Evolutionary conservation across 2,113 vertebrate species (phyloP), one percentile per base, ranked within the genome.

Genomic region (Antechinus stuartii): DNA sequence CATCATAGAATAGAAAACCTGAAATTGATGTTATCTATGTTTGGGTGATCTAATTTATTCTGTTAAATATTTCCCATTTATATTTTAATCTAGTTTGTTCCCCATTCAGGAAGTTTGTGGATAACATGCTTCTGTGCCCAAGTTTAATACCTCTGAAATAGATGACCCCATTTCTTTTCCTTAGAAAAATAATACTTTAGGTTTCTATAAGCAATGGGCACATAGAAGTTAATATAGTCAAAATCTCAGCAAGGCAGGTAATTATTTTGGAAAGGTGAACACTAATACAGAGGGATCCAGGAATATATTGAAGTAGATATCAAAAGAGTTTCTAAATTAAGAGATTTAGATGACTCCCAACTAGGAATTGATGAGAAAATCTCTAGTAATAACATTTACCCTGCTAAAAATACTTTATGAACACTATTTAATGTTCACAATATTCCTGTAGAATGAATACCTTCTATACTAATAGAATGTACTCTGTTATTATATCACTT

Each of bases 331-430:
- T 95, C 50, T 90, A 93, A 90, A 95, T 93, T 10, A 90, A 93
- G 89, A 92, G 90, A 93, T 91, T 96, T 92, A 95, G 92, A 97
- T 92, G 91, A 90, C 95, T 97, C 93, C 93, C 95, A 97, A 96
- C 90, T 47, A 89, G 50, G 1, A 9, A 90, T 42, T 55, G n/a
- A 90, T 93, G 68, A 95, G 52, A 53, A 42, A 90, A 89, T 96
- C 91, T 94, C 12, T 4, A 89, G 89, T 93, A 95, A 97, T 92
- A 47, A 47, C 25, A 96, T 93, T 97, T 96, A 95, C 61, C 53
- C 95, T 96, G 97, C 96, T 95, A 2, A 53, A 96, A 96, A 53
- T 26, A 95, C n/a, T 94, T 95, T 90, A 94, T 90, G 93, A 92
- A 89, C 49, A 92, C 94, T 94, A 96, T 97, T 96, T 97, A 96